These are phyloP conservation scores for Dermatemys mawii DNA, from an alignment of 2,113 vertebrate species.

Conservation along the genomic window DNA sequence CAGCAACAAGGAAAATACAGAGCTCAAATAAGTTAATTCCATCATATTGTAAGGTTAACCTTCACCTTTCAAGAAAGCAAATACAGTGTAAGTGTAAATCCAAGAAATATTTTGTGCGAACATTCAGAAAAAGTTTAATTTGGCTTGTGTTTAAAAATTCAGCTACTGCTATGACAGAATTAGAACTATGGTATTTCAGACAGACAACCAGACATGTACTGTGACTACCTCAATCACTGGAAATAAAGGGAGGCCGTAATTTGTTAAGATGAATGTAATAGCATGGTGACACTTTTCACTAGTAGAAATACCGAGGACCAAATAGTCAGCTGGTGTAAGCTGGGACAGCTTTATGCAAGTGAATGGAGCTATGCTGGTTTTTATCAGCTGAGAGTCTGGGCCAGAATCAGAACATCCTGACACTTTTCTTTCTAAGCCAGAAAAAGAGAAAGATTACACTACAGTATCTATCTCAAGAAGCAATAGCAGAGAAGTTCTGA, in stretches of 20 bases:
- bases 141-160: conserved; percentile 20
- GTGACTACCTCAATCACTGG: not conserved
- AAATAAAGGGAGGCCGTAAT: not conserved
- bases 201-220: not conserved
- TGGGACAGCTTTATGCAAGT: not conserved
- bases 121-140: not conserved
- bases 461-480: not conserved
- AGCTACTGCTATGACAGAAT: conserved; percentile 8
- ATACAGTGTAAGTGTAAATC: conserved; percentile 5
- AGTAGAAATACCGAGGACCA: not conserved
- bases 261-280: not conserved
- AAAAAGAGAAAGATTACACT: not conserved
- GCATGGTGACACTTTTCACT: not conserved
- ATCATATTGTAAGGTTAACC: conserved; percentile 16
- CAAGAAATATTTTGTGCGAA: conserved; percentile 37
- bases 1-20: conserved; percentile 1
- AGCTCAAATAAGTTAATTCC: not conserved
- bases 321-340: not conserved
- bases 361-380: not conserved
- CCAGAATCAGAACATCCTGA: not conserved
- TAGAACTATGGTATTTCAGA: not conserved
- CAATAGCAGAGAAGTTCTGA: not conserved
- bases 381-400: not conserved
- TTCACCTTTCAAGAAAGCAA: conserved; percentile 48
- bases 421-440: not conserved